phyloP scores from a whole-genome alignment of 2,797 vertebrate species.

The Micropoecilia bifurca region DNA sequence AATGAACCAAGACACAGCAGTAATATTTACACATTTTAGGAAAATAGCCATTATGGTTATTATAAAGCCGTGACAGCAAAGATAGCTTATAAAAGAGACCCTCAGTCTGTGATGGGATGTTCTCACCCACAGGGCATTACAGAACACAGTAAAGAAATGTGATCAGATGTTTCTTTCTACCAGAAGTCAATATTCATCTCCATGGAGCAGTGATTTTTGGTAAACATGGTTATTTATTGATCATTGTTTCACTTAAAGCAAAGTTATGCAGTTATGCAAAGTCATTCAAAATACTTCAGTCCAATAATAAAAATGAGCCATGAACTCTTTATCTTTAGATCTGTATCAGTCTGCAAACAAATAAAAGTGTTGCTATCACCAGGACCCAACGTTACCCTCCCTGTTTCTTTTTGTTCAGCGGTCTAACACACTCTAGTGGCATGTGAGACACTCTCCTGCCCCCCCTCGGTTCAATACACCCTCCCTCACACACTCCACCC shows the following conservation, averaged over 20 bases:
- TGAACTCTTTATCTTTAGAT: slow-evolving; percentile 15
- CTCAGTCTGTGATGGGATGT: neutral
- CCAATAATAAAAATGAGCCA: slow-evolving; percentile 17
- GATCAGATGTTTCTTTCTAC: neutral
- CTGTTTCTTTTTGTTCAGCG: slow-evolving; percentile 62
- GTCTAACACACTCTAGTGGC: slow-evolving; percentile 68
- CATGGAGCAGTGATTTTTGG: neutral
- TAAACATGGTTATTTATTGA: neutral
- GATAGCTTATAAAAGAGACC: neutral
- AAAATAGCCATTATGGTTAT: neutral
- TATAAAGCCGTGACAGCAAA: neutral
- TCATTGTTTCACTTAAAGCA: neutral
- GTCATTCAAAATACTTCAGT: neutral
- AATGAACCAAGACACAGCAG: neutral
- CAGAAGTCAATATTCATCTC: neutral
- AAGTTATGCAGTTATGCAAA: no score
- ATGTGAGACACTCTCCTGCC: slow-evolving; percentile 53
- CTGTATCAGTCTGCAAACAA: slow-evolving; percentile 27
- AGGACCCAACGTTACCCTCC: slow-evolving; percentile 11
- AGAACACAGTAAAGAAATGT: neutral
- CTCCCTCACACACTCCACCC: slow-evolving; percentile 51
- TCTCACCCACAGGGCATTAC: neutral
- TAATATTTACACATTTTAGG: neutral
- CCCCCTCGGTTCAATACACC: slow-evolving; percentile 58
- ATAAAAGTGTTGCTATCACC: slow-evolving; percentile 15